Conservation (phyloP, 2,888 invertebrate species). For the Lymantria dispar region DNA sequence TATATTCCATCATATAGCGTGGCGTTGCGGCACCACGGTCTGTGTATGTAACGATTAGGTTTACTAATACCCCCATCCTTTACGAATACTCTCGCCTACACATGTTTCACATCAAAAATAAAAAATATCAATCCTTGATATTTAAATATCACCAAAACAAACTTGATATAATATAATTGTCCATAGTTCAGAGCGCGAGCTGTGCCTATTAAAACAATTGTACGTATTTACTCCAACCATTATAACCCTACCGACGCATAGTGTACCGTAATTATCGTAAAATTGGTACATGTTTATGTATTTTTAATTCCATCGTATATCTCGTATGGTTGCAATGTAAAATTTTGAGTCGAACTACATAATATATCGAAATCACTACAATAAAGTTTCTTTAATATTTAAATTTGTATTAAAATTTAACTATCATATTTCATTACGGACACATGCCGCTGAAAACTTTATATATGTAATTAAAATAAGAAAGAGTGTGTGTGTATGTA, state of each 20-base stretch:
- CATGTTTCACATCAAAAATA: no score
- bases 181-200: slow-evolving; percentile 29
- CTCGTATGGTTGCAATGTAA: slow-evolving; percentile 52
- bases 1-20: no score
- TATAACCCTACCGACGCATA: slow-evolving; percentile 70
- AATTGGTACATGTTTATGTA: slow-evolving; percentile 76
- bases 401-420: slow-evolving; percentile 22
- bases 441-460: slow-evolving; percentile 8
- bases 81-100: no score
- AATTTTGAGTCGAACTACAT: slow-evolving; percentile 51
- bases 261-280: slow-evolving; percentile 74
- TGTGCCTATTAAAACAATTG: slow-evolving; percentile 40
- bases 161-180: slow-evolving; percentile 21
- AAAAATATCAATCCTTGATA: slow-evolving; percentile 1
- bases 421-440: slow-evolving; percentile 11
- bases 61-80: no score
- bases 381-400: slow-evolving; percentile 68
- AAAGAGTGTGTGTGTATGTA: no score
- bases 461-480: slow-evolving; percentile 14
- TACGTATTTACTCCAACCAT: slow-evolving; percentile 56
- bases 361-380: slow-evolving; percentile 67
- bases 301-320: slow-evolving; percentile 77
- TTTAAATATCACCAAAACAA: neutral
- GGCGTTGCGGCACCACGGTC: no score
- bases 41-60: no score